phyloP scores from a whole-genome alignment of 2,888 invertebrate genomes.

The Diploptera punctata region DNA sequence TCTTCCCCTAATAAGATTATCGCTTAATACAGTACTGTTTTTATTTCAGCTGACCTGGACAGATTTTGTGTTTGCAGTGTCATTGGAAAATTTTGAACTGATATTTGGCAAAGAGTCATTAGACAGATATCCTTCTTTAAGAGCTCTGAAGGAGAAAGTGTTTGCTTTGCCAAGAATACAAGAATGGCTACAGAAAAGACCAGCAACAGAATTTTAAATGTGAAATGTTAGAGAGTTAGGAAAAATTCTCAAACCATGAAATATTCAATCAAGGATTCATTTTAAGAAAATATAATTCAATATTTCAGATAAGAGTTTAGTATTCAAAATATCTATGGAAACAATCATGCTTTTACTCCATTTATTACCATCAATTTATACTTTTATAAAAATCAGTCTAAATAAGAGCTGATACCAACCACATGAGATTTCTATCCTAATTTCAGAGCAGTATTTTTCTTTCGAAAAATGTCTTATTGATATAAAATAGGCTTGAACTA shows the following conservation, averaged over 20 bases:
- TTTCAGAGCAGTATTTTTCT: too few relatives aligned
- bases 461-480: too few relatives aligned
- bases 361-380: neutral
- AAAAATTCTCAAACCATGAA: neutral
- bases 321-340: neutral
- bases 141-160: slow-evolving; percentile 60
- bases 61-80: slow-evolving; percentile 64
- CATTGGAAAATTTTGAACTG: slow-evolving; percentile 61
- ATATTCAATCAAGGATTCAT: neutral
- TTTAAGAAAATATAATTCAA: neutral
- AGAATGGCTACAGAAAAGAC: slow-evolving; percentile 62
- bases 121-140: slow-evolving; percentile 60
- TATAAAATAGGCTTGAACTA: too few relatives aligned
- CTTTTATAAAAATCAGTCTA: neutral
- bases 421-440: too few relatives aligned
- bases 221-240: neutral
- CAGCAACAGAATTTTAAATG: slow-evolving; percentile 61
- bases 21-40: too few relatives aligned
- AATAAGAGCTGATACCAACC: neutral
- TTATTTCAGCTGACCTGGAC: slow-evolving; percentile 64
- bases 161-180: slow-evolving; percentile 61
- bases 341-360: neutral
- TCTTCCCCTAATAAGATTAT: too few relatives aligned
- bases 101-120: slow-evolving; percentile 61
- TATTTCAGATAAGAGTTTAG: neutral